These are phyloP conservation scores for Andrena minutula DNA, from an alignment of 2,888 invertebrate genomes.

Conservation along the genomic window DNA sequence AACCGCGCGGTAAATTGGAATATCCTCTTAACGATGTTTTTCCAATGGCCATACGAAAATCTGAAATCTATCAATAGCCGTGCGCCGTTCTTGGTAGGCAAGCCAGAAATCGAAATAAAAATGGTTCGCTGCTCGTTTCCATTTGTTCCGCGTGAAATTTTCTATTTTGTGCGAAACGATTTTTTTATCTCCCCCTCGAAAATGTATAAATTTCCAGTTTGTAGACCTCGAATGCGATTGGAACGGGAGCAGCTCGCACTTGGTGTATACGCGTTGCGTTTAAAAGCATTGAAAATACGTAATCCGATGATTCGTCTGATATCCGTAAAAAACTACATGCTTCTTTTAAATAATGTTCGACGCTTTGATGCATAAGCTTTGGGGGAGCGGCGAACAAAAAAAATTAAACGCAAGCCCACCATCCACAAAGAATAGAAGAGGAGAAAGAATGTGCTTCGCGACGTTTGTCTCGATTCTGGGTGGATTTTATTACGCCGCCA, in stretches of 20 bases:
- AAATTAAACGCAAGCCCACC: constrained; percentile 8
- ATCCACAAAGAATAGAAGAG: background rate
- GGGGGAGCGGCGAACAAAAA: background rate
- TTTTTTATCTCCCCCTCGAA: background rate
- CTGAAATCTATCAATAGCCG: too few relatives aligned
- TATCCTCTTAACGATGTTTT: too few relatives aligned
- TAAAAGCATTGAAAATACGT: constrained; percentile 10
- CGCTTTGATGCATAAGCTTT: background rate
- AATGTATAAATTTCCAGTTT: constrained; percentile 27
- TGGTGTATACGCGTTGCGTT: constrained; percentile 20
- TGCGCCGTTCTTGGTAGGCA: too few relatives aligned
- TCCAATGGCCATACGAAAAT: too few relatives aligned
- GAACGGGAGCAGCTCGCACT: constrained; percentile 3
- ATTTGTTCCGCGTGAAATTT: background rate
- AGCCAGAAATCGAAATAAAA: constrained; percentile 9
- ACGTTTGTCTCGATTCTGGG: constrained; percentile 4
- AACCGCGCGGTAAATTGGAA: too few relatives aligned
- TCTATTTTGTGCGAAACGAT: background rate
- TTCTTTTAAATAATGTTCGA: constrained; percentile 1
- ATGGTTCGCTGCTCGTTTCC: background rate
- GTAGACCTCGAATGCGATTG: constrained; percentile 15
- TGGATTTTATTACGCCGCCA: constrained; percentile 37
- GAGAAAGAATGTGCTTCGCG: background rate
- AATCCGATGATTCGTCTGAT: constrained; percentile 11
- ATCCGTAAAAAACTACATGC: background rate